These are phyloP conservation scores for Drosophila trichaetosa DNA, from an alignment of 2,888 invertebrate genomes.

Conservation along the genomic window DNA sequence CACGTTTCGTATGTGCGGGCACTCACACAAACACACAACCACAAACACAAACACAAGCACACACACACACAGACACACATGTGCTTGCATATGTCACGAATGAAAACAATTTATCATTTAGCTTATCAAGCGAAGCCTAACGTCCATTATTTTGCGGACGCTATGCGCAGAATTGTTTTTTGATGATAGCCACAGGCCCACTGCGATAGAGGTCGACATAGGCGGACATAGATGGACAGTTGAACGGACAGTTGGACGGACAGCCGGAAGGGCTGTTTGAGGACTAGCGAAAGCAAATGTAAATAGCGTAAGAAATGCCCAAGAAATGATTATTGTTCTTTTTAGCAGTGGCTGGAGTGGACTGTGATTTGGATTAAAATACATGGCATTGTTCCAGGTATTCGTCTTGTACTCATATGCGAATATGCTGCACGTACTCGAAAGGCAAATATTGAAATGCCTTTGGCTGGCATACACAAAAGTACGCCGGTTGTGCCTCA, in stretches of 20 bases:
- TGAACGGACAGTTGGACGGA: constrained; percentile 11
- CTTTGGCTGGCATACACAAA: constrained; percentile 11
- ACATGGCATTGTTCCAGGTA: constrained; percentile 33
- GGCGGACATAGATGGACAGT: constrained; percentile 19
- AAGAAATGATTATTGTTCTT: constrained; percentile 70
- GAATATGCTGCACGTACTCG: constrained; percentile 6
- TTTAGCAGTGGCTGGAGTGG: constrained; percentile 9
- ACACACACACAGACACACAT: constrained; percentile 13
- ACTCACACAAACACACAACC: constrained; percentile 3
- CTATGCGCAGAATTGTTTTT: constrained; percentile 76
- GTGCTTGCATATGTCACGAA: constrained; percentile 72
- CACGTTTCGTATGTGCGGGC: constrained; percentile 43
- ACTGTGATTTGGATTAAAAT: constrained; percentile 60
- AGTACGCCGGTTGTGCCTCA: constrained; percentile 21
- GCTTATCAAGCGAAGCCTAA: constrained; percentile 77
- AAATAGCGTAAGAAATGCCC: constrained; percentile 63
- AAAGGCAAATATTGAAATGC: constrained; percentile 39
- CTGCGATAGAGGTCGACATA: constrained; percentile 24
- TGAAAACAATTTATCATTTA: constrained; percentile 80
- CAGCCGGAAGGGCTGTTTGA: constrained; percentile 2
- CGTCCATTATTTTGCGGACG: constrained; percentile 78
- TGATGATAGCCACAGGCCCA: constrained; percentile 68
- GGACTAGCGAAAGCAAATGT: constrained; percentile 29
- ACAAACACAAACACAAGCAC: constrained; percentile 7
- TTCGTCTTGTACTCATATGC: neutral